Conservation (phyloP, 2,797 vertebrate genomes). For the Coregonus sp. region DNA sequence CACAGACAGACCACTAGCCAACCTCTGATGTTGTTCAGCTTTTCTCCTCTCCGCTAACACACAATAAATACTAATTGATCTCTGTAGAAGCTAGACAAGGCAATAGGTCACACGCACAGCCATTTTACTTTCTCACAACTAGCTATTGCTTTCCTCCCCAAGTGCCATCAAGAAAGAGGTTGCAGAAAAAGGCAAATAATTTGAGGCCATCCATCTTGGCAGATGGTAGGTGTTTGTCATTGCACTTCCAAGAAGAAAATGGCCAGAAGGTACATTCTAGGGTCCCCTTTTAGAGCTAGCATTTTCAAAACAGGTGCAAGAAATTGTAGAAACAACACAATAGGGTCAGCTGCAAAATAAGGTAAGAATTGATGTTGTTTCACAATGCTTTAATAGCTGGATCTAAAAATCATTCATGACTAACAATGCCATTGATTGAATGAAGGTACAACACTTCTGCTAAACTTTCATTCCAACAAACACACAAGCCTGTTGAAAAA, state of each 20-base stretch:
- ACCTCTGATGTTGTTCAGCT: slow-evolving; percentile 52
- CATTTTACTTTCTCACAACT: slow-evolving; percentile 67
- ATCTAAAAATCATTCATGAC: too few species aligned
- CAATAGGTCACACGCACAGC: slow-evolving; percentile 73
- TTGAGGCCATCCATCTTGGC: slow-evolving; percentile 68
- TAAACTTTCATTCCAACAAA: not conserved
- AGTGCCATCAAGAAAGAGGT: slow-evolving; percentile 64
- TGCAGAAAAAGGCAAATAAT: slow-evolving; percentile 57
- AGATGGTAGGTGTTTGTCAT: slow-evolving; percentile 65
- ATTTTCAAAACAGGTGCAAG: slow-evolving; percentile 25
- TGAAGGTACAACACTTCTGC: too few species aligned
- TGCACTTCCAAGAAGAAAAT: slow-evolving; percentile 53
- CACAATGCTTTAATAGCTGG: too few species aligned
- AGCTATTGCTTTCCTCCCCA: slow-evolving; percentile 62
- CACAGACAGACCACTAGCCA: slow-evolving; percentile 23
- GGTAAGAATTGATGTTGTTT: too few species aligned
- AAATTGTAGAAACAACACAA: not conserved
- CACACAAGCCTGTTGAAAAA: not conserved
- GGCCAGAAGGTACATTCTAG: slow-evolving; percentile 34
- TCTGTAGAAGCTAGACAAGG: slow-evolving; percentile 71
- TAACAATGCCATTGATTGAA: too few species aligned
- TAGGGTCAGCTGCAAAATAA: too few species aligned
- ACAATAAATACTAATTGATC: slow-evolving; percentile 78
- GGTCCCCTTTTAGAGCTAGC: slow-evolving; percentile 24
- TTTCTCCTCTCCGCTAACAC: slow-evolving; percentile 62